Percentiles rank a stretch among this genome's conserved stretches.
Evolutionary conservation across 2,797 vertebrate genomes (phyloP).

Genomic region (Tragelaphus eurycerus): DNA sequence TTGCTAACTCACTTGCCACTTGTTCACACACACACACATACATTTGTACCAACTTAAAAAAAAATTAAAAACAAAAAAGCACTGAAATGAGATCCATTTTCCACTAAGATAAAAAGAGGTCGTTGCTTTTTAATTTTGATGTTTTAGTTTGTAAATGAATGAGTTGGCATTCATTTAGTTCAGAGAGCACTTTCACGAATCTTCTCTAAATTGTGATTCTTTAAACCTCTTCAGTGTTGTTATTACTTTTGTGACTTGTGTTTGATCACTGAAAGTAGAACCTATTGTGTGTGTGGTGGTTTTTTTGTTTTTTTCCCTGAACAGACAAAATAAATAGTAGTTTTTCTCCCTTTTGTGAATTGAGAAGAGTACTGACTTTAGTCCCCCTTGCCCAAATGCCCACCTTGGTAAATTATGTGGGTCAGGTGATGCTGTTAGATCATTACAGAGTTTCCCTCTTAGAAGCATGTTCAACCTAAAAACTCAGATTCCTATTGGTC

Average conservation of each 20-base stretch:
- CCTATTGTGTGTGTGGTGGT: neutral
- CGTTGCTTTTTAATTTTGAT: neutral
- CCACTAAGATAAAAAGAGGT: neutral
- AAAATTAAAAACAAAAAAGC: neutral
- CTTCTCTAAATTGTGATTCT: neutral
- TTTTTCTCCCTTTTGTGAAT: neutral
- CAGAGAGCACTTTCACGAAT: neutral
- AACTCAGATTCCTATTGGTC: neutral
- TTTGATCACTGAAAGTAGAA: neutral
- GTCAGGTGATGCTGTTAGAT: neutral
- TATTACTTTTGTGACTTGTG: neutral
- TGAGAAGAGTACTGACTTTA: neutral
- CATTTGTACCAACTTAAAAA: neutral
- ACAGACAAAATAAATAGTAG: neutral
- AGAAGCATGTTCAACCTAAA: neutral
- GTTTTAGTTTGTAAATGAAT: neutral
- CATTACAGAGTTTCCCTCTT: neutral
- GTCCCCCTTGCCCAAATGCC: neutral
- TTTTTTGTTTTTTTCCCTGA: conserved; percentile 1
- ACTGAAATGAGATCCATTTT: neutral
- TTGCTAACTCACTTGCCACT: neutral
- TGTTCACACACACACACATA: neutral
- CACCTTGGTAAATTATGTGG: neutral
- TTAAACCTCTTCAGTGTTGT: neutral
- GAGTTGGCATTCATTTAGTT: neutral